A percentile compares a stretch with the other conserved stretches of the same genome.
Conservation (phyloP, 2,113 vertebrate genomes). For the Saccopteryx leptura region DNA sequence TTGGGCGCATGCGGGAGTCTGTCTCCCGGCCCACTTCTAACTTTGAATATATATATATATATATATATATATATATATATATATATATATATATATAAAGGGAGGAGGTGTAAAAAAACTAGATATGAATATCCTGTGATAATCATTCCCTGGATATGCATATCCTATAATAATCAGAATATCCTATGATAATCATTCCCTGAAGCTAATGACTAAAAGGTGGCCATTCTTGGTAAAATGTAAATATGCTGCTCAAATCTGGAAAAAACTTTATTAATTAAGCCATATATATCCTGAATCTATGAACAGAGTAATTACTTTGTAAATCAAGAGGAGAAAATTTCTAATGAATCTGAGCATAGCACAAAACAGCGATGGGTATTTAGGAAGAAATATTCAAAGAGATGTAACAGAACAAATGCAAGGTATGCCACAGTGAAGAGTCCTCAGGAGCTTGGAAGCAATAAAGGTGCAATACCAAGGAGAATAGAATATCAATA, state of each 20-base stretch:
- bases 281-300: background rate
- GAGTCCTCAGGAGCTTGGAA: background rate
- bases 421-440: accelerated
- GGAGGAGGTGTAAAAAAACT: too few relatives aligned
- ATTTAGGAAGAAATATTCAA: background rate
- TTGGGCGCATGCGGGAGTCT: too few relatives aligned
- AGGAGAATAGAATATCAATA: background rate
- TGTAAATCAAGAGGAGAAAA: background rate
- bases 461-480: background rate
- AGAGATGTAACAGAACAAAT: background rate
- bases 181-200: background rate
- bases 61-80: too few relatives aligned
- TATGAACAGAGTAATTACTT: background rate
- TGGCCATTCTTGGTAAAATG: background rate
- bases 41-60: too few relatives aligned
- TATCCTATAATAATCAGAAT: background rate
- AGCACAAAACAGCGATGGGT: background rate
- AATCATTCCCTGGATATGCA: too few relatives aligned
- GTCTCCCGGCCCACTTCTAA: too few relatives aligned
- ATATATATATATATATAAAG: too few relatives aligned
- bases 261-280: conserved; percentile 18
- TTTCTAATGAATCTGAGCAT: background rate
- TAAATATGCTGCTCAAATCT: background rate
- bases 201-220: background rate
- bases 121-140: too few relatives aligned